A percentile compares a stretch with the other conserved stretches of the same genome.
phyloP scores from a whole-genome alignment of 2,113 vertebrate genomes.

The Perca fluviatilis region DNA sequence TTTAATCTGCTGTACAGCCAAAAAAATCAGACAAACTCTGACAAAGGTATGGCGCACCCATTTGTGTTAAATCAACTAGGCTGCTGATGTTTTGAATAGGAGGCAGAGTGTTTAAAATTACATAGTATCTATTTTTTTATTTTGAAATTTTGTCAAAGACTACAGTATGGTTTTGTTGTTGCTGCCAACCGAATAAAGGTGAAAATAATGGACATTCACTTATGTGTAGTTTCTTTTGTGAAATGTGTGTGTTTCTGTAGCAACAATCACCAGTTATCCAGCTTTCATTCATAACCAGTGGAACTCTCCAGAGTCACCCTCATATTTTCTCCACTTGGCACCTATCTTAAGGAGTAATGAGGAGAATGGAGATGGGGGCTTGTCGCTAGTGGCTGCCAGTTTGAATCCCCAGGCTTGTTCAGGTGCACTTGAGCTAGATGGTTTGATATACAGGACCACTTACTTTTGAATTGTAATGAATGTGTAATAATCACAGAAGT shows the following conservation, averaged over 20 bases:
- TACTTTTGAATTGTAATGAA: conserved; percentile 5
- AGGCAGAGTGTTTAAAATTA: conserved; percentile 70
- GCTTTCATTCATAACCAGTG: conserved; percentile 2
- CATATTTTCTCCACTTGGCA: not conserved
- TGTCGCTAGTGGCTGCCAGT: not conserved
- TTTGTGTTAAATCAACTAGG: conserved; percentile 74
- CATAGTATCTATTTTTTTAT: conserved; percentile 85
- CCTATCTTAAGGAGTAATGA: not conserved
- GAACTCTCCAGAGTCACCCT: not conserved
- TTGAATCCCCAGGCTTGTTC: not conserved
- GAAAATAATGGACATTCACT: conserved; percentile 65
- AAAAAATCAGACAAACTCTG: conserved; percentile 55
- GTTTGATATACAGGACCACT: not conserved
- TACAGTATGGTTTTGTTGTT: conserved; percentile 79
- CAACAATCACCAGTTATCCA: not conserved
- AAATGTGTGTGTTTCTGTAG: conserved; percentile 6
- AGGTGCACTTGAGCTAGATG: not conserved
- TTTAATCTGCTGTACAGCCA: conserved; percentile 67
- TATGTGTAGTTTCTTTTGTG: conserved; percentile 50
- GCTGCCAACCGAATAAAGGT: conserved; percentile 85
- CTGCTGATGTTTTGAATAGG: conserved; percentile 76
- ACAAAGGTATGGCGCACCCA: conserved; percentile 53
- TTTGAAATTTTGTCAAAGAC: conserved; percentile 81
- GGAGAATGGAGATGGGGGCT: not conserved
- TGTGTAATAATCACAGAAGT: not conserved